Evolutionary conservation across 2,888 invertebrate genomes (phyloP).

Genomic region (Neoscelio sp.): DNA sequence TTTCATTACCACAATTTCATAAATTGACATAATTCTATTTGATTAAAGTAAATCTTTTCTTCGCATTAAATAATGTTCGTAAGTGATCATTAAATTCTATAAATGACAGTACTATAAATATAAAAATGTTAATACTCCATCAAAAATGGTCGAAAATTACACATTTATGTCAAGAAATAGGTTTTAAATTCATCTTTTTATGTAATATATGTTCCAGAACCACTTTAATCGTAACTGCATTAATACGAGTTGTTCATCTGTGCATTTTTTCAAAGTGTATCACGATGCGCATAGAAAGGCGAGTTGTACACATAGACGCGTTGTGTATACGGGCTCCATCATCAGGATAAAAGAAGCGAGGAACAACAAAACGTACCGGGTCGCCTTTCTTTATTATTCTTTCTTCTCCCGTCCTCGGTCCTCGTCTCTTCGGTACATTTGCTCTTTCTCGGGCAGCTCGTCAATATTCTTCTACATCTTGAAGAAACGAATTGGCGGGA

Average conservation of each 20-base stretch:
- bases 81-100: too few species aligned
- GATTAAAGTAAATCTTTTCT: too few species aligned
- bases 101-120: too few species aligned
- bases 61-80: too few species aligned
- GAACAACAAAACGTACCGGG: constrained; percentile 53
- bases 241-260: neutral
- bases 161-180: too few species aligned
- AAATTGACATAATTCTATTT: too few species aligned
- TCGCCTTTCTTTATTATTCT: constrained; percentile 63
- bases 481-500: constrained; percentile 69
- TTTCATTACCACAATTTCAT: too few species aligned
- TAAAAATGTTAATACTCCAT: too few species aligned
- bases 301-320: neutral
- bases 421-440: constrained; percentile 55
- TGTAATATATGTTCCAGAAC: too few species aligned
- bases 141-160: too few species aligned
- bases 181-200: too few species aligned
- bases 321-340: constrained; percentile 47
- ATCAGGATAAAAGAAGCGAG: constrained; percentile 70
- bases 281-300: constrained; percentile 2
- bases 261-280: neutral
- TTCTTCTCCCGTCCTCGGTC: constrained; percentile 57
- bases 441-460: constrained; percentile 57
- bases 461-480: constrained; percentile 69
- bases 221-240: neutral